Base-by-base conservation (phyloP, 1,140 invertebrate genomes). In the Heliconius nattereri region DNA sequence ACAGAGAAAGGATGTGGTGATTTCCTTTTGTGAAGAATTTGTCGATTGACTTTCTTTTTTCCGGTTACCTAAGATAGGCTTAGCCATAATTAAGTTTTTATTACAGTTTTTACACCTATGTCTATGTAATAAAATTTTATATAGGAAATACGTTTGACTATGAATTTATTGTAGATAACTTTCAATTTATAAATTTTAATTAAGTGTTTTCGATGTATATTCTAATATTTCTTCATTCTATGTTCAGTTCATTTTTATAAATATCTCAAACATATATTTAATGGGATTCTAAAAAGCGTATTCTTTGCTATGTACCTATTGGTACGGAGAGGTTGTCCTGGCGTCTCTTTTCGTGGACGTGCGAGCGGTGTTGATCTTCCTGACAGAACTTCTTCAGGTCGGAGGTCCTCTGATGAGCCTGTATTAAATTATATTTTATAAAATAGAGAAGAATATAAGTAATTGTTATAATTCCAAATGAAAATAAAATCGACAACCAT, bases 321-420 rank as follows among this genome's bases (percentile, higher is more conserved):
- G 19, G 91, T 91, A 35, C 94, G 88, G 23, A 94, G 82, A 11
- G 94, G 94, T 75, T 94, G 93, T 3, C 93, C 93, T 8, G 89
- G 86, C 0, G 91, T 88, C 79, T 95, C 93, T 83, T 95, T 95
- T 32, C 94, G 89, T 23, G 94, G 94, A 74, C 94, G 80, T 7
- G 94, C 94, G 77, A 95, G 90, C n/a, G 94, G 94, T 29, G 94
- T 95, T 19, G 94, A 95, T 76, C 94, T 85, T 5, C 94, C 94
- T 2, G 94, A 95, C 75, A 94, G 75, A 23, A 94, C 90, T 37
- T 94, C 92, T 84, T 92, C 93, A 23, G 87, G 84, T 26, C 89
- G 91, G 11, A 95, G 80, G 52, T 95, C 94, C 82, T 95, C 94
- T 16, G 94, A 89, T 16, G 81, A 82, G 57, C 81, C 78, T 83